Percentiles rank a stretch among this genome's conserved stretches.
Evolutionary conservation across 2,113 vertebrate genomes (phyloP).

Genomic region (Mola mola): DNA sequence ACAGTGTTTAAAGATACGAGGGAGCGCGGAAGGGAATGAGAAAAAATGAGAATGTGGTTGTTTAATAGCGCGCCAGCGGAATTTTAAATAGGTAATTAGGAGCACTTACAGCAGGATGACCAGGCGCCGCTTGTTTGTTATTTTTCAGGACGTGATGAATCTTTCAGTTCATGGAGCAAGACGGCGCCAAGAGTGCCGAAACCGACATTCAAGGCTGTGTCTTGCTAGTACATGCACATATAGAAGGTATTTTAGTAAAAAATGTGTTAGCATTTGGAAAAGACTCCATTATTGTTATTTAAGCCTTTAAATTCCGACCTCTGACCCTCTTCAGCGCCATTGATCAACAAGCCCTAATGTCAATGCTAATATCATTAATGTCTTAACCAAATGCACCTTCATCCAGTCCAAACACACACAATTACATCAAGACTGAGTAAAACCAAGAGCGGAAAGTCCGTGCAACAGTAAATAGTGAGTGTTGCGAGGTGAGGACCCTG

Average conservation of each 20-base stretch:
- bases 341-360: too few species aligned
- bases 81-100: slow-evolving; percentile 80
- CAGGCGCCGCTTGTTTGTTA: slow-evolving; percentile 66
- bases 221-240: too few species aligned
- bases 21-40: slow-evolving; percentile 38
- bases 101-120: slow-evolving; percentile 68
- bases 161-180: slow-evolving; percentile 62
- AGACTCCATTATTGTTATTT: slow-evolving; percentile 5
- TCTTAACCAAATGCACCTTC: slow-evolving; percentile 12
- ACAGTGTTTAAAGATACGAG: slow-evolving; percentile 74
- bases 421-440: slow-evolving; percentile 25
- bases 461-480: slow-evolving; percentile 43
- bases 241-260: too few species aligned
- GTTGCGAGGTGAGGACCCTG: slow-evolving; percentile 54
- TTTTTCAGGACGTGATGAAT: slow-evolving; percentile 73
- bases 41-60: slow-evolving; percentile 61
- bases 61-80: slow-evolving; percentile 71
- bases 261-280: too few species aligned
- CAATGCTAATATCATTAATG: slow-evolving; percentile 4
- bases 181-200: slow-evolving; percentile 29
- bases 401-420: slow-evolving; percentile 7
- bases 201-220: too few species aligned
- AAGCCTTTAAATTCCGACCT: not conserved
- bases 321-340: slow-evolving; percentile 2
- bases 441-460: slow-evolving; percentile 36